Conservation (phyloP, 2,888 invertebrate species). For the Brachypalpus laphriformis region DNA sequence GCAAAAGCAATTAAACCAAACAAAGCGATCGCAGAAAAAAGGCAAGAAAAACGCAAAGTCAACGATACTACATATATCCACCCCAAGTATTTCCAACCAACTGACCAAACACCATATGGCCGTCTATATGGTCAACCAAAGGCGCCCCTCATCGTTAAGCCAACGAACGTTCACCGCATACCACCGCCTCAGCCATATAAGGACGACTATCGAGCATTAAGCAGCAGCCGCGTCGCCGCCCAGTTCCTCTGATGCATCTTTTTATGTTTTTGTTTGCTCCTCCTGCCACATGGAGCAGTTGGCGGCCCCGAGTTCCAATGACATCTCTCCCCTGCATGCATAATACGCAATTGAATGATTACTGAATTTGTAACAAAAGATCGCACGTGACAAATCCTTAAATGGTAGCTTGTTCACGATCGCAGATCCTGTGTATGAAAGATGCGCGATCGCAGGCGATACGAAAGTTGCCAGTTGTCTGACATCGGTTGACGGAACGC, state of each 20-base stretch:
- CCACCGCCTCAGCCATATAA: constrained; percentile 78
- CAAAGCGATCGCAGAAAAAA: constrained; percentile 22
- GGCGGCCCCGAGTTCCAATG: constrained; percentile 50
- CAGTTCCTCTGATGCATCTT: constrained; percentile 44
- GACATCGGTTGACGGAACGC: constrained; percentile 67
- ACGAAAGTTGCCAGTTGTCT: constrained; percentile 63
- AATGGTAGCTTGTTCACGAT: constrained; percentile 77
- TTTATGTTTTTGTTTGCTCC: constrained; percentile 74
- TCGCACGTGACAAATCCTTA: constrained; percentile 83
- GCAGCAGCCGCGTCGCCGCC: constrained; percentile 77
- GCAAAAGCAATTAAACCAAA: constrained; percentile 69
- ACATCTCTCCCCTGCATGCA: constrained; percentile 70
- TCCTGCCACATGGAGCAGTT: constrained; percentile 59
- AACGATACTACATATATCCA: constrained; percentile 5
- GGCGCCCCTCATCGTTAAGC: constrained; percentile 76
- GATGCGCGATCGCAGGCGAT: constrained; percentile 25
- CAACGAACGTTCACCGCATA: constrained; percentile 70
- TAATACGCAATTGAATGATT: constrained; percentile 80
- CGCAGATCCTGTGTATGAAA: constrained; percentile 38
- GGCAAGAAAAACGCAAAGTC: neutral
- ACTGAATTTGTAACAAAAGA: constrained; percentile 82
- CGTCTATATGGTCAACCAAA: constrained; percentile 75
- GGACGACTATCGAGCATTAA: constrained; percentile 77
- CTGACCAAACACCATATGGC: constrained; percentile 75
- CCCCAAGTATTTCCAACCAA: constrained; percentile 15